These are phyloP conservation scores for Lycia hirtaria DNA, from an alignment of 2,888 invertebrate species.

Conservation along the genomic window DNA sequence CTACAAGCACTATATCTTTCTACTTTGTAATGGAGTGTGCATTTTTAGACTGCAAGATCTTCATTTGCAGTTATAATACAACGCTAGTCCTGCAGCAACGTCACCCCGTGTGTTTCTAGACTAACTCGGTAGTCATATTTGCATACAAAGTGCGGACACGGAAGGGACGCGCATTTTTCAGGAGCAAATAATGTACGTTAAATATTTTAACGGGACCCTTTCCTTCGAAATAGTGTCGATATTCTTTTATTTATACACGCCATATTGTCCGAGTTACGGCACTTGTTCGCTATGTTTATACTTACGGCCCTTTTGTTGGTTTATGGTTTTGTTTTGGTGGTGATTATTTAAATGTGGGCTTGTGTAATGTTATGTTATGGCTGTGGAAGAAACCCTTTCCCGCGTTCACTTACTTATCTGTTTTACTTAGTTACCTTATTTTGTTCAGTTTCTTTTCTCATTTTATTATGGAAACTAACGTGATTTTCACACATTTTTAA, in stretches of 20 bases:
- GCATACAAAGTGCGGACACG: constrained; percentile 67
- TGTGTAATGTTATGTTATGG: background rate
- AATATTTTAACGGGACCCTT: constrained; percentile 68
- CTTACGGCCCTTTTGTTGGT: constrained; percentile 19
- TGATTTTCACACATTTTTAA: no score
- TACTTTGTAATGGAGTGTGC: no score
- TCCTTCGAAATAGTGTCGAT: constrained; percentile 63
- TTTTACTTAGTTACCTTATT: no score
- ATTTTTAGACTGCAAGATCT: no score
- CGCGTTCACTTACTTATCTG: no score
- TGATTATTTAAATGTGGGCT: constrained; percentile 14
- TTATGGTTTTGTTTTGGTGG: constrained; percentile 25
- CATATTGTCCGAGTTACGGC: constrained; percentile 44
- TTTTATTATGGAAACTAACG: no score
- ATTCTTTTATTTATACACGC: constrained; percentile 60
- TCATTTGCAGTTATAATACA: no score
- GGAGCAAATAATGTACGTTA: constrained; percentile 63
- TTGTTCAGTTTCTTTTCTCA: no score
- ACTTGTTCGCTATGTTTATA: constrained; percentile 27
- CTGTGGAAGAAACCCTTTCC: background rate
- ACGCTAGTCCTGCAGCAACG: constrained; percentile 12
- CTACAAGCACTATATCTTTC: no score
- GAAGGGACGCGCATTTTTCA: constrained; percentile 68
- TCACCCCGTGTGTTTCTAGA: constrained; percentile 34
- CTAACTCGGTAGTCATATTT: constrained; percentile 58